A percentile compares a stretch with the other conserved stretches of the same genome.
phyloP scores from a whole-genome alignment of 2,888 invertebrate species.

The Drosophila infuscata region DNA sequence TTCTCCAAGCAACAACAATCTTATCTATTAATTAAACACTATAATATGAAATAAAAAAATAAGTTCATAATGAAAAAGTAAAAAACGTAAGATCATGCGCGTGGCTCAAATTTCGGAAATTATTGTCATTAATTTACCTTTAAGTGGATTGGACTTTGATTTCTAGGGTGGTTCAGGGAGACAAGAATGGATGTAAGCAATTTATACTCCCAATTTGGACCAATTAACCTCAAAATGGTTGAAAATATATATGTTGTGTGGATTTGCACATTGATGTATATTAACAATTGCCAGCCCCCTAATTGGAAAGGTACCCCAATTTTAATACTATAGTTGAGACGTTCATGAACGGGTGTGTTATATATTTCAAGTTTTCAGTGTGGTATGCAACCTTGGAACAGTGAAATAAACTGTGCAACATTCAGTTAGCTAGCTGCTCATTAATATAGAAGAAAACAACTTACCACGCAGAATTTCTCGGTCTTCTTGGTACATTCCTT shows the following conservation, averaged over 20 bases:
- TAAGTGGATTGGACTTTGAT: neutral
- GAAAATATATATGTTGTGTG: neutral
- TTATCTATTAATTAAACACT: neutral
- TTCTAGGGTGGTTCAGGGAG: neutral
- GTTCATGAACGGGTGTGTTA: neutral
- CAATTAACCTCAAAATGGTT: neutral
- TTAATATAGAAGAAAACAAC: conserved; percentile 83
- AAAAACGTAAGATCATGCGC: neutral
- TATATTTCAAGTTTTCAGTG: neutral
- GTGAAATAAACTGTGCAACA: neutral
- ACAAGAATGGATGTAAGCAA: neutral
- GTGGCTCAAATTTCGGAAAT: neutral
- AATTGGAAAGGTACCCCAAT: neutral
- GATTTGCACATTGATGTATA: neutral
- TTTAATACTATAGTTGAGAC: neutral
- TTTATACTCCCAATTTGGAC: neutral
- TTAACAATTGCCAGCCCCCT: neutral
- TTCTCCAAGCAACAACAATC: neutral
- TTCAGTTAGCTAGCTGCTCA: neutral
- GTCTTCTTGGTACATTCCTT: conserved; percentile 89
- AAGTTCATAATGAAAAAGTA: neutral
- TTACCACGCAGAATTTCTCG: conserved; percentile 91
- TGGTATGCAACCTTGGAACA: neutral
- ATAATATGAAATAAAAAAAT: neutral
- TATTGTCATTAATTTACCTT: neutral